phyloP scores from a whole-genome alignment of 2,113 vertebrate genomes.

The Brachyhypopomus occidentalis region DNA sequence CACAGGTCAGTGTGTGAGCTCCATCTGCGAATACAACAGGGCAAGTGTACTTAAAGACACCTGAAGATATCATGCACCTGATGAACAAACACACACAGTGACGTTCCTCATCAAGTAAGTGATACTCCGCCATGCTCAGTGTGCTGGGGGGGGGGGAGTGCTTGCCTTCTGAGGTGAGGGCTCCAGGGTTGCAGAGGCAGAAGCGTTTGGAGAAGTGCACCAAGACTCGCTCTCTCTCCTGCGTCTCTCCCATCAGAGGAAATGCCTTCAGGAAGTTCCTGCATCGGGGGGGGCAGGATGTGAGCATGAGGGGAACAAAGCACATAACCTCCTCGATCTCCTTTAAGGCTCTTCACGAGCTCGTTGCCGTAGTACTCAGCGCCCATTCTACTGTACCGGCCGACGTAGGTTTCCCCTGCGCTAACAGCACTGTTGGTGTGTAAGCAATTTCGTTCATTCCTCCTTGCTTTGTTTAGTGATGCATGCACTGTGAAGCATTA shows the following conservation, averaged over 20 bases:
- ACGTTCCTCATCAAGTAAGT: not conserved
- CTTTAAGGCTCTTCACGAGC: not conserved
- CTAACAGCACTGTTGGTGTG: not conserved
- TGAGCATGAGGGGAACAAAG: not conserved
- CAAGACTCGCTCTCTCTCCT: conserved; percentile 78
- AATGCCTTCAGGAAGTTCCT: conserved; percentile 82
- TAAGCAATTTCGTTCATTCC: conserved; percentile 1
- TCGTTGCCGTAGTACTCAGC: not conserved
- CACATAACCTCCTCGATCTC: not conserved
- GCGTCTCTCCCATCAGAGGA: conserved; percentile 82
- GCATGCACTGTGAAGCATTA: not conserved
- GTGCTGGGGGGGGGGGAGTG: not conserved
- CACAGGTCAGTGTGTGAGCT: conserved; percentile 79
- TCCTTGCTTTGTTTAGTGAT: not conserved
- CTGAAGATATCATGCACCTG: not conserved
- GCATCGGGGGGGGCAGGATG: conserved; percentile 20
- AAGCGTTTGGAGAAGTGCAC: conserved; percentile 81
- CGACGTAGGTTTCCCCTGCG: not conserved
- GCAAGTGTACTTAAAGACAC: not conserved
- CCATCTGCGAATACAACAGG: conserved; percentile 67
- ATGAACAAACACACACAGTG: not conserved
- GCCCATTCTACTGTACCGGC: not conserved
- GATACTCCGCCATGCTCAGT: not conserved
- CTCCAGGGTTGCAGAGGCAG: conserved; percentile 76
- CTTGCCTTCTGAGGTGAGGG: conserved; percentile 72